Conservation (phyloP, 2,113 vertebrate genomes). For the Amphiprion ocellaris region DNA sequence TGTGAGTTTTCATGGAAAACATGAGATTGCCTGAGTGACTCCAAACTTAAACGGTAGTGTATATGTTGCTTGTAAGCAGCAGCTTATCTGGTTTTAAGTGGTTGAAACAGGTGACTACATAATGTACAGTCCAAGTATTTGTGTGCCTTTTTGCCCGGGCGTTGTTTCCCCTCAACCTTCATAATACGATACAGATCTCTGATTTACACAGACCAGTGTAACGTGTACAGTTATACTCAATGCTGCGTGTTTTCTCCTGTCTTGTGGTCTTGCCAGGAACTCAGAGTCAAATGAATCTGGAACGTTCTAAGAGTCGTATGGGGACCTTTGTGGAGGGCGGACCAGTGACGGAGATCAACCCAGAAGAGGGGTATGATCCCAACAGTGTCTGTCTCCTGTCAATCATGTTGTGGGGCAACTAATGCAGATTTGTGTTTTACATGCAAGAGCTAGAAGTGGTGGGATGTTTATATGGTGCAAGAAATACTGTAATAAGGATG, state of each 20-base stretch:
- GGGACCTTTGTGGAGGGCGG: slow-evolving; percentile 80
- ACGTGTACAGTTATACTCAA: background rate
- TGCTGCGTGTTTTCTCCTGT: slow-evolving; percentile 1
- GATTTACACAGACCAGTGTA: slow-evolving; percentile 8
- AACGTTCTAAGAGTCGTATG: slow-evolving; percentile 82
- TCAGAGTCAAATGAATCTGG: slow-evolving; percentile 81
- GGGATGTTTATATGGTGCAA: background rate
- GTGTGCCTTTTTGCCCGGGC: no score
- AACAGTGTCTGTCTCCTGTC: background rate
- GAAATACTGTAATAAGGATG: no score
- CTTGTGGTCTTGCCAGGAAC: slow-evolving; percentile 69
- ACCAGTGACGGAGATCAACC: slow-evolving; percentile 62
- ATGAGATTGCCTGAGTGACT: no score
- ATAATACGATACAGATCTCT: background rate
- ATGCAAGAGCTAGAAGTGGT: background rate
- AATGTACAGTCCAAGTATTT: no score
- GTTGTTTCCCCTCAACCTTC: background rate
- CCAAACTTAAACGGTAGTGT: no score
- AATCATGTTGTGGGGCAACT: background rate
- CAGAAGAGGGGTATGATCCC: slow-evolving; percentile 81
- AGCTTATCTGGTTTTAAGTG: no score
- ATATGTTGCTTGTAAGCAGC: no score
- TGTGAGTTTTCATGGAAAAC: no score
- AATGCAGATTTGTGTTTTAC: background rate
- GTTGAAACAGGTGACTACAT: no score